phyloP scores from a whole-genome alignment of 92 coral and sea anemone genomes.

The Nematostella vectensis region DNA sequence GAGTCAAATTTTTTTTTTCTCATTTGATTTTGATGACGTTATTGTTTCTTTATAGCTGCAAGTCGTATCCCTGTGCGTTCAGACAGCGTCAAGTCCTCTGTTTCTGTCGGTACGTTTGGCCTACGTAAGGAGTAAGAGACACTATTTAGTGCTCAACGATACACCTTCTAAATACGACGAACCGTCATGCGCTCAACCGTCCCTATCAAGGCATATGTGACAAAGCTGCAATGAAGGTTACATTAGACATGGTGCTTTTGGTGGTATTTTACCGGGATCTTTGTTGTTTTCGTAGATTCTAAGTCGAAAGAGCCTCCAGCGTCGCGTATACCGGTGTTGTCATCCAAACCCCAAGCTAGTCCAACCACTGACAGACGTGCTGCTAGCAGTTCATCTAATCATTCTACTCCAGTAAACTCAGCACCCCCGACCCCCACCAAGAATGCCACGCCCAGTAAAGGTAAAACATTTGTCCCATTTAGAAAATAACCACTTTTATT shows the following conservation, averaged over 20 bases:
- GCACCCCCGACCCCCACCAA: conserved; percentile 1
- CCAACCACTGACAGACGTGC: conserved; percentile 3
- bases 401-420: background rate
- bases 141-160: background rate
- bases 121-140: background rate
- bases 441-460: background rate
- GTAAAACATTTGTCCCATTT: too few species aligned
- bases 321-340: conserved; percentile 46
- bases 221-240: too few species aligned
- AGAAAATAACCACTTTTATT: too few species aligned
- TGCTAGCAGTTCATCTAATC: background rate
- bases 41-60: too few species aligned
- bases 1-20: too few species aligned
- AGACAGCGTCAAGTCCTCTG: conserved; percentile 31
- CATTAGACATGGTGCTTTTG: too few species aligned
- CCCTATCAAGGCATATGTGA: too few species aligned
- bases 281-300: too few species aligned
- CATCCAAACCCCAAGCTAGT: conserved; percentile 23
- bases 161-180: too few species aligned
- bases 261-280: too few species aligned
- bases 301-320: conserved; percentile 15
- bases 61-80: conserved; percentile 85
- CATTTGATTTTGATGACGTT: too few species aligned
- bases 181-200: too few species aligned
- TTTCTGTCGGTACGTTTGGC: conserved; percentile 39